Conservation (phyloP, 2,888 invertebrate genomes). For the Liopterus haemorrhoidalis region DNA sequence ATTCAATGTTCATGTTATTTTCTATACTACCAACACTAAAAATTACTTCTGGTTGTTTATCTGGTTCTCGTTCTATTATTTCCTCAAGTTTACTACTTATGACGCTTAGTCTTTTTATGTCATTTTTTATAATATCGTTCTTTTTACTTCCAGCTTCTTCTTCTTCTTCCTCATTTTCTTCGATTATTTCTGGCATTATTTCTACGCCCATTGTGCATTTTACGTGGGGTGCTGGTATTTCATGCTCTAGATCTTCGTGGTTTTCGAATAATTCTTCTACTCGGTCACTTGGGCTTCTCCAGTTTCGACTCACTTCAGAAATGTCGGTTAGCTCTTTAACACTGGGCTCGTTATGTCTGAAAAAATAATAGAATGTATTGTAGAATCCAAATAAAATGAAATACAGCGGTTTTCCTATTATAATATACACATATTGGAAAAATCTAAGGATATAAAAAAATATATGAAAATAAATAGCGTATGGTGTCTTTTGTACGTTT, state of each 20-base stretch:
- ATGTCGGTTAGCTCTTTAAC: too few species aligned
- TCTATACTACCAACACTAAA: neutral
- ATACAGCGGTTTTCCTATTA: too few species aligned
- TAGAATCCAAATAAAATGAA: too few species aligned
- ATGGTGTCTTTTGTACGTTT: too few species aligned
- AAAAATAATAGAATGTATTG: too few species aligned
- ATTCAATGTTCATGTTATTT: neutral
- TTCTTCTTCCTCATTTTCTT: conserved; percentile 46
- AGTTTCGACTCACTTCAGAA: conserved; percentile 10
- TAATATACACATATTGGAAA: too few species aligned
- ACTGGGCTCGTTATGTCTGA: too few species aligned
- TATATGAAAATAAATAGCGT: too few species aligned
- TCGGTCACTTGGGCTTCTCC: conserved; percentile 19
- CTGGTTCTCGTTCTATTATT: conserved; percentile 47
- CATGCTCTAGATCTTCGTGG: conserved; percentile 13
- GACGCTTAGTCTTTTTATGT: conserved; percentile 51
- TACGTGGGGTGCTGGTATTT: conserved; percentile 38
- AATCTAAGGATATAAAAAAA: too few species aligned
- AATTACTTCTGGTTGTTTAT: conserved; percentile 22
- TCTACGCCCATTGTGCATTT: conserved; percentile 50
- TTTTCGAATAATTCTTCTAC: conserved; percentile 8
- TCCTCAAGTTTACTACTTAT: conserved; percentile 51
- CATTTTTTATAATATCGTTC: conserved; percentile 40
- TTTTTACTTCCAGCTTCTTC: conserved; percentile 40
- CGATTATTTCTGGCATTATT: conserved; percentile 51